These are phyloP conservation scores for Carettochelys insculpta DNA, from an alignment of 2,113 vertebrate species.

Conservation along the genomic window DNA sequence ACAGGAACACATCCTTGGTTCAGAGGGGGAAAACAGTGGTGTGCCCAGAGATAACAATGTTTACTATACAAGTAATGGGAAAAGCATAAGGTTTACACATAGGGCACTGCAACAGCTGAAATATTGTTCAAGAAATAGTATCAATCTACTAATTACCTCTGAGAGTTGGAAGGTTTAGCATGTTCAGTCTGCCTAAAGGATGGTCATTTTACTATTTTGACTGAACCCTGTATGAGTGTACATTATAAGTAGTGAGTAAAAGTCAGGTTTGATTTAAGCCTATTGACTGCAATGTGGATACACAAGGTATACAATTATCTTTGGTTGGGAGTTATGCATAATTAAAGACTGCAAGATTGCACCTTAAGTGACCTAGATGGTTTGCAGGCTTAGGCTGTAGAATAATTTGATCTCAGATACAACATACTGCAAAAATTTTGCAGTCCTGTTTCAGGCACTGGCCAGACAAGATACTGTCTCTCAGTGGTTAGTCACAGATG, in stretches of 20 bases:
- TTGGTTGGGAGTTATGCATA: not conserved
- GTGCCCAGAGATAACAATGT: conserved; percentile 32
- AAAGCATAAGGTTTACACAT: conserved; percentile 31
- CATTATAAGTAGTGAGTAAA: not conserved
- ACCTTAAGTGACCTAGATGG: not conserved
- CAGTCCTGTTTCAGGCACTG: not conserved
- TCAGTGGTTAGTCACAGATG: conserved; percentile 13
- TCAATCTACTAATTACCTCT: not conserved
- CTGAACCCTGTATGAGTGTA: not conserved
- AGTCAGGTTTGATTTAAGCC: not conserved
- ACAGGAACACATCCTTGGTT: conserved; percentile 20
- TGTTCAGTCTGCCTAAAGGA: not conserved
- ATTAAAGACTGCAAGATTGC: not conserved
- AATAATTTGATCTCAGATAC: not conserved
- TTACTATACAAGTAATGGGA: conserved; percentile 54
- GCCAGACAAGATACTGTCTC: not conserved
- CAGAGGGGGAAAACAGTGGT: conserved; percentile 18
- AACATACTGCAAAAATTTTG: not conserved
- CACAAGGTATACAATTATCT: not conserved
- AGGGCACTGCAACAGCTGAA: not conserved
- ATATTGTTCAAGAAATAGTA: not conserved
- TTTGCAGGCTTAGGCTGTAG: not conserved
- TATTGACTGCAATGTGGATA: not conserved
- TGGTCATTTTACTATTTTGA: not conserved
- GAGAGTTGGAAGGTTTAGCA: not conserved